Evolutionary conservation across 2,888 invertebrate genomes (phyloP).

Genomic region (Marronus borbonicus): DNA sequence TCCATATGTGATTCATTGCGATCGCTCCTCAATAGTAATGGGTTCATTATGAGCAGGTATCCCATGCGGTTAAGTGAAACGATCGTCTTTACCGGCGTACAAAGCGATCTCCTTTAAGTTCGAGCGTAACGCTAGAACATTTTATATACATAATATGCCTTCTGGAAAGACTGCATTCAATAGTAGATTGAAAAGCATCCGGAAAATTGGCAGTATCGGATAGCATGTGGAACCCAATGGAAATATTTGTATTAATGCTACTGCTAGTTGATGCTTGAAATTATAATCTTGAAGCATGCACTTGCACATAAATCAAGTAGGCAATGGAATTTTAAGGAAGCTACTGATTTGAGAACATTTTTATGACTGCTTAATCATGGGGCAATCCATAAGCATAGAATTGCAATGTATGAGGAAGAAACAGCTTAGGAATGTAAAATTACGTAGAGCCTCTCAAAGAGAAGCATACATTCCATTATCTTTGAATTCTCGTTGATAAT

Average conservation of each 20-base stretch:
- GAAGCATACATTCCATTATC: too few species aligned
- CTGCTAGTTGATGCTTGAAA: neutral
- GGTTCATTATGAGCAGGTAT: conserved; percentile 33
- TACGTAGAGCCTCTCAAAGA: too few species aligned
- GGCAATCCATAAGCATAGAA: too few species aligned
- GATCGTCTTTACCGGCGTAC: neutral
- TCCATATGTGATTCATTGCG: conserved; percentile 35
- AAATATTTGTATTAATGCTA: neutral
- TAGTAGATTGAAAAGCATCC: conserved; percentile 6
- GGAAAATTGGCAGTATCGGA: neutral
- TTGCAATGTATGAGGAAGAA: too few species aligned
- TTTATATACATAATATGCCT: conserved; percentile 10
- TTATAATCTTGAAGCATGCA: neutral
- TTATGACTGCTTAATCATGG: too few species aligned
- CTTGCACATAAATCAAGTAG: neutral
- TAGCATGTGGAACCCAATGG: neutral
- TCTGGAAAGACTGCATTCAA: neutral
- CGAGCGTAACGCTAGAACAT: neutral
- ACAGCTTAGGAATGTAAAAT: too few species aligned
- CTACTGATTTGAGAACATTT: too few species aligned
- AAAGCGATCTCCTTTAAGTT: conserved; percentile 19
- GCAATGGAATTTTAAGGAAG: neutral
- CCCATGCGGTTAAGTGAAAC: conserved; percentile 4
- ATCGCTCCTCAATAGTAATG: conserved; percentile 31
- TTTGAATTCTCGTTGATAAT: too few species aligned